Evolutionary conservation across 2,888 invertebrate species (phyloP), one percentile per base, ranked within the genome.

Genomic region (Norana najaformis): DNA sequence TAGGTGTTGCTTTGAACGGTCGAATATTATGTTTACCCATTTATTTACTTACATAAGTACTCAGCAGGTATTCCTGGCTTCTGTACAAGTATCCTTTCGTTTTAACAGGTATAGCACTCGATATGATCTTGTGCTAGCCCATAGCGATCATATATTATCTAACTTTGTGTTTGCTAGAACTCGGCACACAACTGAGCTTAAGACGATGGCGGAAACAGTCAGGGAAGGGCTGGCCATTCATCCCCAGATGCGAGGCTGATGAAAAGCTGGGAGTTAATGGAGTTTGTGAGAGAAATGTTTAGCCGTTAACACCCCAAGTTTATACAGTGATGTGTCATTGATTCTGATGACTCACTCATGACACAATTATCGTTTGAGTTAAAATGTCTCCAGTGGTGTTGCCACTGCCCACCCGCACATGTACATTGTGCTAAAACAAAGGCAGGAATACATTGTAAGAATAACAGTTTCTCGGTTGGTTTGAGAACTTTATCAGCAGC

Each of bases 351-450:
- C 30, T 69, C 69, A 69, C 69, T 69, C 16, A 16, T 69, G n/a
- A 69, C 30, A 69, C 69, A 69, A 69, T 69, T 69, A 69, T 69
- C n/a, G 69, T 69, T 69, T 69, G 69, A n/a, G n/a, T 69, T 69
- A n/a, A 8, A 69, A 30, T n/a, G n/a, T 69, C 23, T 47, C 23
- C 23, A 20, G 23, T 47, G 47, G 47, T 47, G 47, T 1, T 47
- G 47, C 20, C 47, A 3, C 20, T 47, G 47, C 47, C 47, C 20
- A 30, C 8, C 1, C 11, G 30, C n/a, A 69, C 6, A 30, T 69
- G n/a, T 69, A 69, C n/a, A 69, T 30, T 13, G 30, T 69, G n/a
- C n/a, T 69, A 69, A n/a, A 47, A n/a, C 69, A n/a, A n/a, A 69
- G 30, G 11, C 69, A 69, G 69, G n/a, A 69, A 69, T n/a, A 5